These are phyloP conservation scores for Pseudomugil gertrudae DNA, from an alignment of 2,797 vertebrate genomes.

Conservation along the genomic window DNA sequence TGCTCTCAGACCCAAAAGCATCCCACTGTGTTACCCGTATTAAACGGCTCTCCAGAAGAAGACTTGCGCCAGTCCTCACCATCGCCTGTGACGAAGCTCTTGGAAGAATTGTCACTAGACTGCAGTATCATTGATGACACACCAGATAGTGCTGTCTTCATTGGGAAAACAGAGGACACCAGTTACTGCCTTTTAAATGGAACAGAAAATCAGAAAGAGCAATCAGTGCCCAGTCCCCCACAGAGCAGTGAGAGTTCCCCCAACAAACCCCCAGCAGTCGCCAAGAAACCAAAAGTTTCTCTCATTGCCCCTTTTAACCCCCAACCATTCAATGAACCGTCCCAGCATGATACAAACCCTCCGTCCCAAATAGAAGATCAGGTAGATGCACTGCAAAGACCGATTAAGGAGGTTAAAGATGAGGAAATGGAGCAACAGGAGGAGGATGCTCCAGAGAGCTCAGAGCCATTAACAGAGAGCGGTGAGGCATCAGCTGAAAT, in stretches of 20 bases:
- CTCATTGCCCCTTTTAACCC: constrained; percentile 76
- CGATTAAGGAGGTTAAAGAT: constrained; percentile 58
- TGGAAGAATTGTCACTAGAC: constrained; percentile 71
- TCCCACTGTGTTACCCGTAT: constrained; percentile 40
- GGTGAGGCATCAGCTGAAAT: constrained; percentile 62
- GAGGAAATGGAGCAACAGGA: constrained; percentile 68
- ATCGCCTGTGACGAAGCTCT: constrained; percentile 76
- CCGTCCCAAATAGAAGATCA: constrained; percentile 66
- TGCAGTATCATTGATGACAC: constrained; percentile 56
- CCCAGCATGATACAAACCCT: constrained; percentile 42
- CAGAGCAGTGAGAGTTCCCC: constrained; percentile 66
- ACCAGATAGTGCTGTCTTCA: constrained; percentile 19
- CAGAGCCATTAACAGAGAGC: constrained; percentile 73
- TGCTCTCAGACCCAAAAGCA: constrained; percentile 62
- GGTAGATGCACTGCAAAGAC: constrained; percentile 59
- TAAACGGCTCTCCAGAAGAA: constrained; percentile 47
- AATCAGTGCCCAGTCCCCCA: constrained; percentile 17
- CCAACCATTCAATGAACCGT: constrained; percentile 71
- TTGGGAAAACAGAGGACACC: constrained; percentile 38
- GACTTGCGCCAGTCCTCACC: constrained; percentile 51
- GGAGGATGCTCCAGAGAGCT: constrained; percentile 70
- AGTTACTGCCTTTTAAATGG: constrained; percentile 37
- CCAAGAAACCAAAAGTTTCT: constrained; percentile 92
- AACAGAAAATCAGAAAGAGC: constrained; percentile 42
- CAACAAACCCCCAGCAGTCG: constrained; percentile 87